Conservation (phyloP, 2,113 vertebrate species). For the Corythoichthys intestinalis region DNA sequence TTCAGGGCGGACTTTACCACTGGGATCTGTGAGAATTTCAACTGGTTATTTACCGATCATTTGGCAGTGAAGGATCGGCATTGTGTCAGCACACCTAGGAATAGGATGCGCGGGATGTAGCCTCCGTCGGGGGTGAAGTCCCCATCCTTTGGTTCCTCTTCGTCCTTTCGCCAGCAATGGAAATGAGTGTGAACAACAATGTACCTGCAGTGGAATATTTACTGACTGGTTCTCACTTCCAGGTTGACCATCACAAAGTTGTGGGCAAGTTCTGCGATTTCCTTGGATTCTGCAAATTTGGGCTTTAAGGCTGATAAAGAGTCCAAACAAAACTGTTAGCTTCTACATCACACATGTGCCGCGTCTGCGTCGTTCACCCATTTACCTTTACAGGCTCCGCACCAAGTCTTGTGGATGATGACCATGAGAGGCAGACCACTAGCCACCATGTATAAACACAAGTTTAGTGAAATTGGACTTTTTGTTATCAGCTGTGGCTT, state of each 20-base stretch:
- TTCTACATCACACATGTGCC: background rate
- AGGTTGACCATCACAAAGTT: slow-evolving; percentile 98
- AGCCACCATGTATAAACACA: slow-evolving; percentile 1
- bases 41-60: background rate
- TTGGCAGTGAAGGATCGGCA: background rate
- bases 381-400: slow-evolving; percentile 96
- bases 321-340: background rate
- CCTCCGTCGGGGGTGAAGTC: slow-evolving; percentile 91
- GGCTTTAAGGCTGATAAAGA: slow-evolving; percentile 85
- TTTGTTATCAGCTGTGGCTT: too few species aligned
- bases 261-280: slow-evolving; percentile 95
- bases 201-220: background rate
- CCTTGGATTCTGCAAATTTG: slow-evolving; percentile 94
- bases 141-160: slow-evolving; percentile 93
- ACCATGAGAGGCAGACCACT: slow-evolving; percentile 95
- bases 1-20: slow-evolving; percentile 87
- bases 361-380: background rate
- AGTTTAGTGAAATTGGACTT: too few species aligned
- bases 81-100: slow-evolving; percentile 79
- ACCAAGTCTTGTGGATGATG: slow-evolving; percentile 97
- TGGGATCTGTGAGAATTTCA: slow-evolving; percentile 78
- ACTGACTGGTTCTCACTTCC: slow-evolving; percentile 77
- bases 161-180: slow-evolving; percentile 77
- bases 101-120: slow-evolving; percentile 97
- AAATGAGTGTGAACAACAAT: background rate